Base-by-base conservation (phyloP, 2,113 vertebrate genomes). In the Trogon surrucura region DNA sequence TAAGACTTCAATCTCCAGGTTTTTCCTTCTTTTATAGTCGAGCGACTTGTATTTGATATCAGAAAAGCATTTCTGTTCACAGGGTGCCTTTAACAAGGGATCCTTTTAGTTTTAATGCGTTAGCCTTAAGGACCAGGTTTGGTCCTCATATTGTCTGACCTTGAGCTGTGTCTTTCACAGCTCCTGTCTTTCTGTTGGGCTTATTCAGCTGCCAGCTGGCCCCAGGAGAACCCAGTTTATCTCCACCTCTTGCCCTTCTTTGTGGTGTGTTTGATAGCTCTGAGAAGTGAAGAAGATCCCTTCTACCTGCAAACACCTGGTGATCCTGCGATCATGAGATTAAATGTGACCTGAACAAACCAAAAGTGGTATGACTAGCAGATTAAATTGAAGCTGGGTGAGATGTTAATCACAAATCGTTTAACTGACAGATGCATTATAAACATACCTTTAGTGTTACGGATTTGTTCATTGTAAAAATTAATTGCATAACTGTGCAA, bases 191-290 rank as follows among this genome's bases (percentile, higher is more conserved):
- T 92, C 74, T 88, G 4, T 66, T 90, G 66, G 44, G 36, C 25
- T 91, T 95, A 88, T 80, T 89, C 92, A 62, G 25, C 69, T 91
- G 51, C 84, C 93, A 82, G 25, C 38, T 80, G 69, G 32, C 15
- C 56, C 53, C 53, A 16, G 53, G 79, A 91, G 89, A 90, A 86
- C 61, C 74, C n/a, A n/a, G 7, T 6, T 93, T 84, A 70, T 81
- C 67, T 90, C 22, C 34, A 51, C 26, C 50, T 86, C 72, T 61
- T 79, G 20, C 32, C 11, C 62, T 97, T 74, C 32, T 71, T 54
- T 81, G 41, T 84, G 61, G 19, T 74, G 25, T n/a, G 13, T 85
- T 10, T 41, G 54, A 60, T 89, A 54, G 53, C 56, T 88, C 44
- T 73, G 41, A 83, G 78, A 80, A 57, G 32, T 67, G 72, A 80